phyloP scores from a whole-genome alignment of 2,888 invertebrate genomes.

The Pterostichus madidus region DNA sequence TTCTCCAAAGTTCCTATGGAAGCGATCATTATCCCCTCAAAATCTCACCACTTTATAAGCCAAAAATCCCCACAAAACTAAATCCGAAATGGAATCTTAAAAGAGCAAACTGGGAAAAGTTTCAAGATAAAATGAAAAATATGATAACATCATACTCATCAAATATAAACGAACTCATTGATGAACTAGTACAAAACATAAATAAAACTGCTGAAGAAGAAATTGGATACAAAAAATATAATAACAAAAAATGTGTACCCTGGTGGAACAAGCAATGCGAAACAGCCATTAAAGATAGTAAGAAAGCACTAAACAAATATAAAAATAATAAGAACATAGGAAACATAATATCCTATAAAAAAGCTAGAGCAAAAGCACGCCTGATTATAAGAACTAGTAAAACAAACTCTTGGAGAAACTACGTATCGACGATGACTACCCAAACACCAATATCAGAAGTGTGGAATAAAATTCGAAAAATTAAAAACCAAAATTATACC shows the following conservation, averaged over 20 bases:
- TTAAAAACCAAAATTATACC: not conserved
- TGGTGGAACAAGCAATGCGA: constrained; percentile 3
- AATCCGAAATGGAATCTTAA: not conserved
- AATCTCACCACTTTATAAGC: not conserved
- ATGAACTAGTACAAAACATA: not conserved
- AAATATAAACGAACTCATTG: not conserved
- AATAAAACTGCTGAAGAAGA: not conserved
- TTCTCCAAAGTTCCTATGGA: not conserved
- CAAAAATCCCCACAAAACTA: not conserved
- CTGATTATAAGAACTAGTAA: not conserved
- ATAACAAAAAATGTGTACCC: constrained; percentile 7
- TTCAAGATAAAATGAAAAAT: not conserved
- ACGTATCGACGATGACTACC: not conserved
- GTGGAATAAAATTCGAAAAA: constrained; percentile 16
- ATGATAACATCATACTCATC: not conserved
- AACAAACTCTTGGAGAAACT: constrained; percentile 29
- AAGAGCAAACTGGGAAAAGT: not conserved
- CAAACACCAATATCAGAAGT: constrained; percentile 14
- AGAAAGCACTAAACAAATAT: constrained; percentile 12
- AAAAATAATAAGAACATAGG: constrained; percentile 3
- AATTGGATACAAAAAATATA: not conserved
- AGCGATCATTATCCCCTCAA: not conserved
- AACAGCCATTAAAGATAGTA: not conserved
- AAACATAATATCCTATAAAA: constrained; percentile 6
- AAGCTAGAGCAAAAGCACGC: not conserved